phyloP scores from a whole-genome alignment of 2,797 vertebrate species.

The Mareca penelope region DNA sequence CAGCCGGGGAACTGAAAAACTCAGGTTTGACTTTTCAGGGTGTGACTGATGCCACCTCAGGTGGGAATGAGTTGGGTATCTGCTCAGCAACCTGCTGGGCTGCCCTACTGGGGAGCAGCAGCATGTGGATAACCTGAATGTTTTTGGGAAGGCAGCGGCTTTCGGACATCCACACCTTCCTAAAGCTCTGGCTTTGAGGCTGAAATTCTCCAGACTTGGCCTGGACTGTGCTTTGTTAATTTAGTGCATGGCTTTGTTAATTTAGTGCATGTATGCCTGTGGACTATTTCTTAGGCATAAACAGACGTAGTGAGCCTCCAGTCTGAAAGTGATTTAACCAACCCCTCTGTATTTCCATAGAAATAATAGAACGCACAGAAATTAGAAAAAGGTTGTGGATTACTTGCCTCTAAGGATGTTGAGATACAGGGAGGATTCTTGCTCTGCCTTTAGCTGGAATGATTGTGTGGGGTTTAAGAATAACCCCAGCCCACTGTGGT shows the following conservation, averaged over 20 bases:
- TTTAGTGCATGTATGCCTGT: neutral
- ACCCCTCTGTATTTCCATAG: neutral
- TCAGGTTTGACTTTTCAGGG: neutral
- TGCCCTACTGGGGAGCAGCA: neutral
- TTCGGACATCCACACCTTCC: neutral
- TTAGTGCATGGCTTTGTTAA: neutral
- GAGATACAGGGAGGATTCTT: neutral
- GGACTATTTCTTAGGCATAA: neutral
- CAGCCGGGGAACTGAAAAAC: neutral
- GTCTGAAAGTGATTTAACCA: neutral
- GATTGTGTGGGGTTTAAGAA: neutral
- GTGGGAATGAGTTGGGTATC: neutral
- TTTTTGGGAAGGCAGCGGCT: neutral
- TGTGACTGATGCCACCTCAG: neutral
- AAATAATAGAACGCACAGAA: accelerated
- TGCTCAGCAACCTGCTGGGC: neutral
- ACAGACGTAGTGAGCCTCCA: neutral
- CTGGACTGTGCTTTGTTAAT: neutral
- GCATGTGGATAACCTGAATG: accelerated
- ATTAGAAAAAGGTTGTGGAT: neutral
- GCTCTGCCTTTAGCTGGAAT: neutral
- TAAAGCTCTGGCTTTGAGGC: neutral
- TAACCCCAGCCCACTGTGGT: accelerated
- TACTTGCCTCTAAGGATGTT: neutral
- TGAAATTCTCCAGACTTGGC: neutral